Conservation (phyloP, 2,797 vertebrate species). For the Chelonia mydas region DNA sequence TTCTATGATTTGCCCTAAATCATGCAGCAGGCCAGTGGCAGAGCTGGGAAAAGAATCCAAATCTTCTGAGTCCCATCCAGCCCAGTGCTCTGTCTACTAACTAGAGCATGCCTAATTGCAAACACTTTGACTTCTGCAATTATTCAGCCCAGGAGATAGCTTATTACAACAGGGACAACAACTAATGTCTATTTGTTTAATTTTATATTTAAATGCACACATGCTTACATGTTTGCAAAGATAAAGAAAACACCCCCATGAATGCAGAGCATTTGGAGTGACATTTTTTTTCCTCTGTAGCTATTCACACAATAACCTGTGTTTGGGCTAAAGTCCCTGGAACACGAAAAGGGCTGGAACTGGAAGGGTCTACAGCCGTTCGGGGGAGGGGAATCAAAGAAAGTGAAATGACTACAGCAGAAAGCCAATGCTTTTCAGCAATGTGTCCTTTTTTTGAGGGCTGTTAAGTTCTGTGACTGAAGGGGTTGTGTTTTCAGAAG, state of each 20-base stretch:
- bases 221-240: not conserved
- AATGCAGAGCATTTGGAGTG: fast-evolving
- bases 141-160: fast-evolving
- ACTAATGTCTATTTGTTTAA: not conserved
- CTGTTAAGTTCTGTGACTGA: fast-evolving
- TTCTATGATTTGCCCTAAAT: too few relatives aligned
- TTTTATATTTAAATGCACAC: fast-evolving
- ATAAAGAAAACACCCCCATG: not conserved
- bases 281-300: not conserved
- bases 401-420: not conserved
- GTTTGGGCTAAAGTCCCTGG: fast-evolving
- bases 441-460: fast-evolving
- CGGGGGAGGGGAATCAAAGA: fast-evolving
- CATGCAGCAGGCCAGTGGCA: too few relatives aligned
- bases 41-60: not conserved
- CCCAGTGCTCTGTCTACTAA: fast-evolving
- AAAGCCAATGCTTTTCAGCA: not conserved
- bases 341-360: not conserved
- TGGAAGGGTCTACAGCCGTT: fast-evolving
- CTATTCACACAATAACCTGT: fast-evolving
- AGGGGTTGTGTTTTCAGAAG: not conserved
- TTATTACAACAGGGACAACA: not conserved
- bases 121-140: not conserved
- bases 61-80: not conserved
- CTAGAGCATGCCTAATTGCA: not conserved